Conservation (phyloP, 2,888 invertebrate species). For the Drosophila greeni region DNA sequence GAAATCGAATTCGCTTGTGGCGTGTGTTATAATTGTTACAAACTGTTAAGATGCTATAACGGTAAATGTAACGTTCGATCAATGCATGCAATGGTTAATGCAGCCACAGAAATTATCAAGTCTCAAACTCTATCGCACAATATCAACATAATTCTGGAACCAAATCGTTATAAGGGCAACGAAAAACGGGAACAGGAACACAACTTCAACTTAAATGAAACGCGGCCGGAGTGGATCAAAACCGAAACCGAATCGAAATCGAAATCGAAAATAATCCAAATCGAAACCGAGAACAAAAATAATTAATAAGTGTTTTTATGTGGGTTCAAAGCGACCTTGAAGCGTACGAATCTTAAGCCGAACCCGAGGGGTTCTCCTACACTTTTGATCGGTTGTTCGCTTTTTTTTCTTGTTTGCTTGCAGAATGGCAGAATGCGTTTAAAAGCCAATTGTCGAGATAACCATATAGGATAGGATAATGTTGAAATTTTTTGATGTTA, state of each 20-base stretch:
- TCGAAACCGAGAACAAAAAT: constrained; percentile 4
- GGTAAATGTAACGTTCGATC: constrained; percentile 34
- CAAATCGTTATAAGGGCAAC: constrained; percentile 5
- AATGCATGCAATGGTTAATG: constrained; percentile 65
- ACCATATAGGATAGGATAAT: constrained; percentile 18
- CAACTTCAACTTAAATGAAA: constrained; percentile 6
- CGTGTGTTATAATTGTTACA: constrained; percentile 30
- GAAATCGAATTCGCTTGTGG: constrained; percentile 34
- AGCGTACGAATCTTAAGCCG: constrained; percentile 10
- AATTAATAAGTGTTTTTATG: constrained; percentile 17
- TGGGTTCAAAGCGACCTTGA: constrained; percentile 24
- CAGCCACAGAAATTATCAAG: constrained; percentile 53
- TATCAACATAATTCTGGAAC: constrained; percentile 27
- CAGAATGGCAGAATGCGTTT: constrained; percentile 32
- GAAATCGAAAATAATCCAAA: too few relatives aligned
- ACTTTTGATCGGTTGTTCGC: constrained; percentile 3
- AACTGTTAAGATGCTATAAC: constrained; percentile 32
- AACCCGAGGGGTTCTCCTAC: constrained; percentile 15
- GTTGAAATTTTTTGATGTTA: constrained; percentile 54
- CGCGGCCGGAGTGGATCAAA: neutral
- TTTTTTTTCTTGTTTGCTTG: constrained; percentile 4
- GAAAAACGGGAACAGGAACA: constrained; percentile 2
- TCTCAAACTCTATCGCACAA: constrained; percentile 35
- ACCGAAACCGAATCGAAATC: constrained; percentile 1
- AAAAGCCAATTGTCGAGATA: constrained; percentile 32